Evolutionary conservation across 2,113 vertebrate genomes (phyloP).

Genomic region (Sinocyclocheilus grahami): DNA sequence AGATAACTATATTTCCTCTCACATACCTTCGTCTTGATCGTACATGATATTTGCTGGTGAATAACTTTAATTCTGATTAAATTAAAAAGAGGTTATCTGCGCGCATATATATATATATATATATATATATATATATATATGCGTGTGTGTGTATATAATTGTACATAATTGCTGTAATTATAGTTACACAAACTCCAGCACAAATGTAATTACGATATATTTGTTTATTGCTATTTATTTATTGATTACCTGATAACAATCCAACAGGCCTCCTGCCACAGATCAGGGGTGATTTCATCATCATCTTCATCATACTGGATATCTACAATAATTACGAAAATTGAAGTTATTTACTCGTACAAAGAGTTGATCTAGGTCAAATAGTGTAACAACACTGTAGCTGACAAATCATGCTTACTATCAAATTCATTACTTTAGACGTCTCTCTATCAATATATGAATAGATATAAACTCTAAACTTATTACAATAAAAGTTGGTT

Average conservation of each 20-base stretch:
- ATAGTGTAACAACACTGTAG: background rate
- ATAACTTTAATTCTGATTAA: background rate
- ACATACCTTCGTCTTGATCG: conserved; percentile 80
- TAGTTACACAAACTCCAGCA: background rate
- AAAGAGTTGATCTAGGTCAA: background rate
- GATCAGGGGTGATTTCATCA: conserved; percentile 95
- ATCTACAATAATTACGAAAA: conserved; percentile 74
- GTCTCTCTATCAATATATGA: background rate
- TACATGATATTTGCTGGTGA: conserved; percentile 67
- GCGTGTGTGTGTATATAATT: no score
- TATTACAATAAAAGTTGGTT: background rate
- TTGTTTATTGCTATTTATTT: no score
- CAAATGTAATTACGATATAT: no score
- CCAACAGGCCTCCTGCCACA: conserved; percentile 99
- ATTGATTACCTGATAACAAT: conserved; percentile 92
- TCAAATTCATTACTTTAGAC: background rate
- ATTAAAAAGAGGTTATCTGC: background rate
- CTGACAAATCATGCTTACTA: background rate
- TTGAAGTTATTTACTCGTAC: background rate
- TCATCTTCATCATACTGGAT: conserved; percentile 98
- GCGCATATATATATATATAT: no score
- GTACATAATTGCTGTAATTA: background rate
- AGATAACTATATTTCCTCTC: background rate
- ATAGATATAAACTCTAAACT: background rate
- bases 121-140: no score